These are phyloP conservation scores for Drosophila melanica DNA, from an alignment of 1,140 invertebrate genomes.

Conservation along the genomic window DNA sequence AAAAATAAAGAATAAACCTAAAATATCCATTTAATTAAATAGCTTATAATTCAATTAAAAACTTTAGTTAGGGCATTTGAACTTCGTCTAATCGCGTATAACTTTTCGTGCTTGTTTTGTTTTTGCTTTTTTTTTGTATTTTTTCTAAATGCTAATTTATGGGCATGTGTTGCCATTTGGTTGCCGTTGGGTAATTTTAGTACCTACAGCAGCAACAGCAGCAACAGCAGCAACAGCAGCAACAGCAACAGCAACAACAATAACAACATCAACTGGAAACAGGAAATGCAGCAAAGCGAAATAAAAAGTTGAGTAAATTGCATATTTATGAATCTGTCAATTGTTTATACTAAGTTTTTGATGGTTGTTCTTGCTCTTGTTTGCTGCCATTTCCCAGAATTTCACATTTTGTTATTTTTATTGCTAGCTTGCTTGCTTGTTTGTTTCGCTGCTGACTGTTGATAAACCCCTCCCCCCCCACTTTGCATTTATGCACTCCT, in stretches of 20 bases:
- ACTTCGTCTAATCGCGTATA: slow-evolving; percentile 11
- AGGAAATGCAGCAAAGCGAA: slow-evolving; percentile 79
- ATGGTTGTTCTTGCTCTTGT: slow-evolving; percentile 46
- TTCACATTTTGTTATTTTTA: slow-evolving; percentile 63
- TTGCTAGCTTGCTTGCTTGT: slow-evolving; percentile 42
- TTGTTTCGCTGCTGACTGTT: slow-evolving; percentile 32
- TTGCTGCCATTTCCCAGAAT: slow-evolving; percentile 61
- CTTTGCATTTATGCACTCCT: slow-evolving; percentile 28
- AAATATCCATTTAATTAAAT: background rate
- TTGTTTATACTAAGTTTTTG: slow-evolving; percentile 79
- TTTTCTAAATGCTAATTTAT: slow-evolving; percentile 83
- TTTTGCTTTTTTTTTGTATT: slow-evolving; percentile 49
- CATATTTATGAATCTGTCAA: slow-evolving; percentile 84
- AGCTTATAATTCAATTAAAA: background rate
- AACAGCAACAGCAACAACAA: slow-evolving; percentile 33
- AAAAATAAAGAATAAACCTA: too few relatives aligned
- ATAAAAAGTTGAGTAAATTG: slow-evolving; percentile 81
- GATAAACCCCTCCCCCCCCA: background rate
- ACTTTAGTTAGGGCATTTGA: slow-evolving; percentile 10
- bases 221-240: slow-evolving; percentile 22
- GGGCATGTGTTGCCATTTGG: slow-evolving; percentile 82
- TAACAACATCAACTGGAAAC: slow-evolving; percentile 55
- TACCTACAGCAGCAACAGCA: slow-evolving; percentile 57
- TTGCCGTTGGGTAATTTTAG: slow-evolving; percentile 81
- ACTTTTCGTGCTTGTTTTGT: slow-evolving; percentile 44